Evolutionary conservation across 2,888 invertebrate genomes (phyloP).

Genomic region (Tetheella fluctuosa): DNA sequence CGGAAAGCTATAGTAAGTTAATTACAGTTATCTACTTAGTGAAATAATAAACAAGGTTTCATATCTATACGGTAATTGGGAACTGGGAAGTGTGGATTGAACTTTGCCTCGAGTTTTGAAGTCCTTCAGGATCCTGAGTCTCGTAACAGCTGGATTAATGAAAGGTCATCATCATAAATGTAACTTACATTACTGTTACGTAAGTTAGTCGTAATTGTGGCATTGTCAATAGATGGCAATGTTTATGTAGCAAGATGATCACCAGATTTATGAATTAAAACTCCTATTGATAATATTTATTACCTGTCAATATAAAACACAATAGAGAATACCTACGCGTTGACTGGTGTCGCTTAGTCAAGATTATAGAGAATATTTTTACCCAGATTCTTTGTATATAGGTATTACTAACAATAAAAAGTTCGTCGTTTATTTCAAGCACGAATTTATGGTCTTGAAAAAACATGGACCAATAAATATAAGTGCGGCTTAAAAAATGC

Average conservation of each 20-base stretch:
- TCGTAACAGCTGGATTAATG: neutral
- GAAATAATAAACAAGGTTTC: neutral
- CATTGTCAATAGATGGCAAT: too few species aligned
- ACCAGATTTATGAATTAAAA: too few species aligned
- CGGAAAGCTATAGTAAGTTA: too few species aligned
- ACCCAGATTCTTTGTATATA: too few species aligned
- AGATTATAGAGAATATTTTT: neutral
- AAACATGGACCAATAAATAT: slow-evolving; percentile 42
- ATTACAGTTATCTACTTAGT: neutral
- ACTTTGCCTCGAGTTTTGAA: neutral
- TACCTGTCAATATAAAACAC: too few species aligned
- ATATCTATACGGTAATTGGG: neutral
- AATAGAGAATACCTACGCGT: too few species aligned
- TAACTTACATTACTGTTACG: neutral
- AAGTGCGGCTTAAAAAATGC: slow-evolving; percentile 53
- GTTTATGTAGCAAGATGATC: too few species aligned
- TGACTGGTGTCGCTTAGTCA: neutral
- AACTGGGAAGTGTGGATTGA: neutral
- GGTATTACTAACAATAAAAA: too few species aligned
- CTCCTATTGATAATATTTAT: too few species aligned
- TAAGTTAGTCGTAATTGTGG: too few species aligned
- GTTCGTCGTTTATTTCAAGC: slow-evolving; percentile 5
- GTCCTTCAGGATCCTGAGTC: neutral
- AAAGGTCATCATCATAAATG: neutral
- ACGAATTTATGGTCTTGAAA: neutral